Evolutionary conservation across 2,797 vertebrate species (phyloP), one percentile per base, ranked within the genome.

Genomic region (Rhynchotus rufescens): DNA sequence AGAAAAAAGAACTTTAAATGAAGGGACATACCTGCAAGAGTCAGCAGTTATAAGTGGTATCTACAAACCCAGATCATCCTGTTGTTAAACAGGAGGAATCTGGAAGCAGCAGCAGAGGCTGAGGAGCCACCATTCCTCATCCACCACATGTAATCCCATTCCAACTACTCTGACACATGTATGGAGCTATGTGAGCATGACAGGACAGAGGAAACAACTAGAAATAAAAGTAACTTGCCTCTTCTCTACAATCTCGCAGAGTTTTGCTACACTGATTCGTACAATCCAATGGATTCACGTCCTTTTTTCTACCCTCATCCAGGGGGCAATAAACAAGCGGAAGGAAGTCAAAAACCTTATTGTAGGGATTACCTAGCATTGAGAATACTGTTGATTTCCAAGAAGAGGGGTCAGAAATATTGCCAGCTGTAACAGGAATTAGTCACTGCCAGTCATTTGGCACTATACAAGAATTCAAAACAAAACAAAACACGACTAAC

Each of bases 331-430:
- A 84, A 84, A 51, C 45, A 3, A n/a, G 74, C 60, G 60, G 8
- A 80, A 87, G 17, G 15, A 49, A 89, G 28, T 30, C 30, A 67
- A 64, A 3, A 4, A 7, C 40, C 6, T 8, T 47, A 2, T 40
- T 67, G 15, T 5, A 56, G 15, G 4, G 15, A 7, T 8, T 56
- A 62, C 6, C 5, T 3, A 1, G 1, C 20, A 14, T 25, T 19
- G 26, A 71, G 44, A 83, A 92, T 52, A 65, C 26, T 16, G 25
- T 2, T 38, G 16, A 6, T 44, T 40, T 38, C 86, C 23, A 61
- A 85, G 44, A 77, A 77, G 73, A 79, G 15, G 0, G 38, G 51
- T 67, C 26, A 61, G 3, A 52, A 2, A 15, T 23, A 36, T 59
- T 14, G 4, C 10, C 15, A 17, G 36, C 30, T 59, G 10, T 34